Conservation (phyloP, 1,140 invertebrate species). For the Dendroctonus ponderosae region DNA sequence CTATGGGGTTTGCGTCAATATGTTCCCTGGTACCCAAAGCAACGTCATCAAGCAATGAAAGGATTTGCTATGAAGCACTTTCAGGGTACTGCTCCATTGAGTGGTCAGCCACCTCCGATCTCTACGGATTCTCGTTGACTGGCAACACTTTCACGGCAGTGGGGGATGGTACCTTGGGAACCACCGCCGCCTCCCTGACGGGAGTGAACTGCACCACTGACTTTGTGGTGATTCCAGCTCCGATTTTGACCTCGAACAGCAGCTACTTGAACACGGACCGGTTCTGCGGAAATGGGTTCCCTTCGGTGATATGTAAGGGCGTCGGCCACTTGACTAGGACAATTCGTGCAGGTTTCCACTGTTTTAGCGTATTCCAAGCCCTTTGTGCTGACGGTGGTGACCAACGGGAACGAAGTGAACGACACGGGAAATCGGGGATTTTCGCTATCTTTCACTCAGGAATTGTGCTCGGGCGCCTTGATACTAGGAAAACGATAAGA, state of each 20-base stretch:
- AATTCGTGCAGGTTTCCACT: not conserved
- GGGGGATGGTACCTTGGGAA: constrained; percentile 54
- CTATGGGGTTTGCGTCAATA: constrained; percentile 73
- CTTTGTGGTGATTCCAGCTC: constrained; percentile 73
- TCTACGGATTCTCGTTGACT: constrained; percentile 68
- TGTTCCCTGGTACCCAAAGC: constrained; percentile 56
- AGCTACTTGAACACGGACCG: constrained; percentile 57
- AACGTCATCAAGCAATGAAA: not conserved
- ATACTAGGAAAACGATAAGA: constrained; percentile 25
- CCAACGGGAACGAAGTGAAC: constrained; percentile 55
- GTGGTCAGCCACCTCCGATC: constrained; percentile 59
- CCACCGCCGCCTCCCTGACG: constrained; percentile 57
- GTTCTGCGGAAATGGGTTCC: constrained; percentile 72
- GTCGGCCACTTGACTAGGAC: not conserved
- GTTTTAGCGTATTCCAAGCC: constrained; percentile 61
- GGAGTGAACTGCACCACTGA: constrained; percentile 64
- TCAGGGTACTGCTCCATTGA: constrained; percentile 66
- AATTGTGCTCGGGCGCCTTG: constrained; percentile 55
- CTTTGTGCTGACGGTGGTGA: constrained; percentile 71
- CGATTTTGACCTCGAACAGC: constrained; percentile 46
- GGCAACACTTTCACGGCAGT: constrained; percentile 53
- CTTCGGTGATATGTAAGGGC: constrained; percentile 63
- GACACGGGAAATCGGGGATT: constrained; percentile 73
- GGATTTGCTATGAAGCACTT: not conserved
- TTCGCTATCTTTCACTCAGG: constrained; percentile 65